A percentile compares a stretch with the other conserved stretches of the same genome.
Conservation (phyloP, 2,113 vertebrate species). For the Apteryx owenii region DNA sequence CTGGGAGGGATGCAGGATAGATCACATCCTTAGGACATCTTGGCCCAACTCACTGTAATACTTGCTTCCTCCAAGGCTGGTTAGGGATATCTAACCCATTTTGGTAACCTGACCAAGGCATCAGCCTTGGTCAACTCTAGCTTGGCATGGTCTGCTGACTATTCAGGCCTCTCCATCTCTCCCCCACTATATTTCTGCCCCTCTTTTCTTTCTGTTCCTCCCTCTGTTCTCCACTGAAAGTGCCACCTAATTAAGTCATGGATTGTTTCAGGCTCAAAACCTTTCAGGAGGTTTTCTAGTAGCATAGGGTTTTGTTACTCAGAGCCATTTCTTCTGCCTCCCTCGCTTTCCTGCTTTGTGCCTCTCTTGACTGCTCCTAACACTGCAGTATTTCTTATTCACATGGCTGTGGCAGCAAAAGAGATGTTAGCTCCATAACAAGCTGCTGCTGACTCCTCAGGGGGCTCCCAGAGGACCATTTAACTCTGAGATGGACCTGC, state of each 20-base stretch:
- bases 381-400: constrained; percentile 22
- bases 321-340: constrained; percentile 17
- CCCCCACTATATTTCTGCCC: background rate
- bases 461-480: constrained; percentile 35
- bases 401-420: constrained; percentile 17
- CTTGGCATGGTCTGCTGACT: background rate
- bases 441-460: constrained; percentile 21
- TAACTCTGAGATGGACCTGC: constrained; percentile 37
- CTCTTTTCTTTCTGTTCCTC: constrained; percentile 7
- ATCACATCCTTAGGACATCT: background rate
- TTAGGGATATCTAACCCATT: background rate
- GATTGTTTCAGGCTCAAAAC: constrained; percentile 48
- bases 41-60: background rate
- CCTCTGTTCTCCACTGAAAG: background rate
- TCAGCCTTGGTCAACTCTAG: background rate
- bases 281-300: constrained; percentile 38
- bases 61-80: background rate
- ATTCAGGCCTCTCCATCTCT: background rate
- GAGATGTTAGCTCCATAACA: constrained; percentile 11
- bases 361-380: background rate
- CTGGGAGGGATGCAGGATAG: background rate
- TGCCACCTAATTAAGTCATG: constrained; percentile 63
- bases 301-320: background rate
- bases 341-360: constrained; percentile 18
- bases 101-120: background rate